These are phyloP conservation scores for Lasiurus cinereus DNA, from an alignment of 2,113 vertebrate species.

Conservation along the genomic window DNA sequence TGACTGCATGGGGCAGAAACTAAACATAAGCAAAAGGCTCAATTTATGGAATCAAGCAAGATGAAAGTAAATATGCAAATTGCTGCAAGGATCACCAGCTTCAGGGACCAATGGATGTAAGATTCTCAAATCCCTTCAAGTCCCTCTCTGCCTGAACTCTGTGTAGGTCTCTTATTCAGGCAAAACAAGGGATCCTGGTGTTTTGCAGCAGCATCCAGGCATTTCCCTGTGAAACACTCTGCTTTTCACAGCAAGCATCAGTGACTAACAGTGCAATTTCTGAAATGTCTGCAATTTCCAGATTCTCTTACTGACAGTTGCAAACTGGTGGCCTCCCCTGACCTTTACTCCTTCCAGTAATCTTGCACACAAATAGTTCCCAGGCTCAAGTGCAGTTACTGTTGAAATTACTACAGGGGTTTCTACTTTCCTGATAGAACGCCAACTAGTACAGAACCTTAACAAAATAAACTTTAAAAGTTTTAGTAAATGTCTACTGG, in stretches of 20 bases:
- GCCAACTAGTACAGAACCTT: not conserved
- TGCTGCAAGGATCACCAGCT: not conserved
- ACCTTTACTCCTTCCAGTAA: not conserved
- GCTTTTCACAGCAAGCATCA: not conserved
- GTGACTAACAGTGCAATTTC: not conserved
- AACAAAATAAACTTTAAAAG: not conserved
- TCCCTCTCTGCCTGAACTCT: not conserved
- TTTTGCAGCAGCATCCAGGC: not conserved
- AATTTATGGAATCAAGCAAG: not conserved
- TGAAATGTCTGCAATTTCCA: not conserved
- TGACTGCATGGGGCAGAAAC: not conserved
- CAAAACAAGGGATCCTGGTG: not conserved
- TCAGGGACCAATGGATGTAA: not conserved
- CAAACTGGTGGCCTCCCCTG: not conserved
- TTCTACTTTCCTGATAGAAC: not conserved
- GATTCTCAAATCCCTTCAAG: not conserved
- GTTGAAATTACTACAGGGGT: not conserved
- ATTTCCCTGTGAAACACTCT: not conserved
- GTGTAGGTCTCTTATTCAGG: not conserved
- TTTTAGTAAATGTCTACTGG: not conserved
- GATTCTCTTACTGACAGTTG: not conserved
- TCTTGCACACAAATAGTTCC: not conserved
- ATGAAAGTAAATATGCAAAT: not conserved
- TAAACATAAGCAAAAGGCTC: not conserved
- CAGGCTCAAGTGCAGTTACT: not conserved